phyloP scores from a whole-genome alignment of 2,113 vertebrate species.

The Corapipo altera region DNA sequence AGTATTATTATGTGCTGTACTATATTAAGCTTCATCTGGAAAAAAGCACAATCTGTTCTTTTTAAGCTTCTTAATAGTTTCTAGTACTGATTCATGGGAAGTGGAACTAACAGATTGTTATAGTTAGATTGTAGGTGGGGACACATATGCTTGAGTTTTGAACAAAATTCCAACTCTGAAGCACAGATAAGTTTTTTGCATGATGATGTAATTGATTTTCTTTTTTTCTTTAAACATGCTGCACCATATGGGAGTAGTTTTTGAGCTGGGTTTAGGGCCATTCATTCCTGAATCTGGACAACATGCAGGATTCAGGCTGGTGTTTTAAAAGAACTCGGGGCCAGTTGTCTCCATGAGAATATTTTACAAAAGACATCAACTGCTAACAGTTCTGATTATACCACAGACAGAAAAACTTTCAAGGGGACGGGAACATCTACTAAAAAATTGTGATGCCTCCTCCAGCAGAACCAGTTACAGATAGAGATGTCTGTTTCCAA shows the following conservation, averaged over 20 bases:
- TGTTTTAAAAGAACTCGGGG: background rate
- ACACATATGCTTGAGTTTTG: background rate
- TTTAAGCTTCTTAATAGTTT: conserved; percentile 59
- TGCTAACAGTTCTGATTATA: background rate
- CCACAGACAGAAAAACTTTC: rapidly evolving
- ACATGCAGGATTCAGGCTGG: background rate
- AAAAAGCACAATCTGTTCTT: conserved; percentile 61
- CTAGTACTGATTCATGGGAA: conserved; percentile 30
- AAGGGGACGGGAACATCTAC: background rate
- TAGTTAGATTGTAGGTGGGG: conserved; percentile 25
- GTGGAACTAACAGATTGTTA: conserved; percentile 33
- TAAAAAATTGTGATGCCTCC: background rate
- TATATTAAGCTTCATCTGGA: conserved; percentile 42
- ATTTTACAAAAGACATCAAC: background rate
- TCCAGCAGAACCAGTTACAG: background rate
- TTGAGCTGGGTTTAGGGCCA: background rate
- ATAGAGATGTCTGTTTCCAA: background rate
- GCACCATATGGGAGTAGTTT: background rate
- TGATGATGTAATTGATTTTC: background rate
- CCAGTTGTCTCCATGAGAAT: background rate
- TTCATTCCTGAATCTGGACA: background rate
- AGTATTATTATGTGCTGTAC: conserved; percentile 15
- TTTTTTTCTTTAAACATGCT: background rate
- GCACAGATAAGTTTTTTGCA: background rate
- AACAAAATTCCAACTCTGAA: background rate